Evolutionary conservation across 1,140 invertebrate species (phyloP), one percentile per base, ranked within the genome.

Genomic region (Drosophila albomicans): DNA sequence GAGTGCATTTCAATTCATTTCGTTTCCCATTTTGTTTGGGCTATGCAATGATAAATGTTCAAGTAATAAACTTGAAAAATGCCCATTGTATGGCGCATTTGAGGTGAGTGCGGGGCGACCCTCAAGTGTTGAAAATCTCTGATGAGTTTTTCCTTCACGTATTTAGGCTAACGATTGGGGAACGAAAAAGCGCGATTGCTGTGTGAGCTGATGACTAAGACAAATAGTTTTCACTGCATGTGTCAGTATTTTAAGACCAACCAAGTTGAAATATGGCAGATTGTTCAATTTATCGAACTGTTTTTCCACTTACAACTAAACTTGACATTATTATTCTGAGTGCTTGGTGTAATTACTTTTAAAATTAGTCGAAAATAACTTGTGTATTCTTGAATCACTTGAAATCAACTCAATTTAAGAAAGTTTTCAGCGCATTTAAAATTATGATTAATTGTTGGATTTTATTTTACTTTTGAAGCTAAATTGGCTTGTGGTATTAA

Each of bases 31-130:
- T 54, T 57, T 65, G 51, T 61, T 74, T 61, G 54, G 46, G 11
- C 56, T 7, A 49, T 75, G 78, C 81, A 65, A 77, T 85, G 81
- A 84, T 85, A 75, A 84, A 84, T 84, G 78, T 59, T 61, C 51
- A 67, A 67, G 81, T 84, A 85, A 81, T 84, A 85, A 85, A 84
- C 77, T 80, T 81, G 73, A 84, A 81, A 85, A 82, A 85, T 84
- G 73, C 78, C 58, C 78, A 77, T 81, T 82, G 66, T 48, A 72
- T 20, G 25, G 15, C 49, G 11, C 16, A 25, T 20, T 25, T 38
- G 5, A 30, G 6, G 59, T n/a, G 25, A n/a, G 54, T 15, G 11
- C 54, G 48, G 13, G 15, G 41, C 57, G 48, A 61, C 15, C 46
- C 48, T 62, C 63, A 43, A 46, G 68, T 64, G 59, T 64, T 64